Conservation (phyloP, 2,888 invertebrate species). For the Calephelis perditalis region DNA sequence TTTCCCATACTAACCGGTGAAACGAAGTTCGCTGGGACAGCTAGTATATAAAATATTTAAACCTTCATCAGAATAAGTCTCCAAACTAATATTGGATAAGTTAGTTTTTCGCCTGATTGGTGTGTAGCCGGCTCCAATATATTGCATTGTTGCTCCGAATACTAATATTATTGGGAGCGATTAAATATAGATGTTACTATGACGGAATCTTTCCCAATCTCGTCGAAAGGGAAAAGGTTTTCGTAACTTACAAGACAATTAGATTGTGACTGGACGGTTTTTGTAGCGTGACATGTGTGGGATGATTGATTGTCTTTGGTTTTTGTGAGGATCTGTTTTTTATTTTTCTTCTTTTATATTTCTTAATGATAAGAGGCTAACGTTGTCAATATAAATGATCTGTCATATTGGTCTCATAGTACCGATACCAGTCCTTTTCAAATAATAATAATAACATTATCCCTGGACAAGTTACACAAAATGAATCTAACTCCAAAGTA, state of each 20-base stretch:
- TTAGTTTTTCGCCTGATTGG: slow-evolving; percentile 66
- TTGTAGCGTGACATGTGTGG: not conserved
- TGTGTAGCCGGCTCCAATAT: slow-evolving; percentile 58
- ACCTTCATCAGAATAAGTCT: slow-evolving; percentile 18
- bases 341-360: too few relatives aligned
- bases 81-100: slow-evolving; percentile 58
- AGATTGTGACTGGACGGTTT: slow-evolving; percentile 13
- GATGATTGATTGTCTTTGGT: not conserved
- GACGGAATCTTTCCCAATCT: slow-evolving; percentile 28
- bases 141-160: slow-evolving; percentile 57
- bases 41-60: too few relatives aligned
- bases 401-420: too few relatives aligned
- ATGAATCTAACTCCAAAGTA: too few relatives aligned
- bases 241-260: slow-evolving; percentile 26
- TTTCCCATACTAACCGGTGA: too few relatives aligned
- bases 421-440: too few relatives aligned
- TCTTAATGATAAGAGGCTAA: too few relatives aligned
- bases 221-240: slow-evolving; percentile 16
- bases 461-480: too few relatives aligned
- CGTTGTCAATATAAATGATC: too few relatives aligned
- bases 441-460: too few relatives aligned
- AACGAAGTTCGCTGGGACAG: too few relatives aligned
- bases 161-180: slow-evolving; percentile 45
- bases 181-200: slow-evolving; percentile 36
- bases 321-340: too few relatives aligned